phyloP scores from a whole-genome alignment of 2,797 vertebrate species.

The Coregonus ussuriensis region DNA sequence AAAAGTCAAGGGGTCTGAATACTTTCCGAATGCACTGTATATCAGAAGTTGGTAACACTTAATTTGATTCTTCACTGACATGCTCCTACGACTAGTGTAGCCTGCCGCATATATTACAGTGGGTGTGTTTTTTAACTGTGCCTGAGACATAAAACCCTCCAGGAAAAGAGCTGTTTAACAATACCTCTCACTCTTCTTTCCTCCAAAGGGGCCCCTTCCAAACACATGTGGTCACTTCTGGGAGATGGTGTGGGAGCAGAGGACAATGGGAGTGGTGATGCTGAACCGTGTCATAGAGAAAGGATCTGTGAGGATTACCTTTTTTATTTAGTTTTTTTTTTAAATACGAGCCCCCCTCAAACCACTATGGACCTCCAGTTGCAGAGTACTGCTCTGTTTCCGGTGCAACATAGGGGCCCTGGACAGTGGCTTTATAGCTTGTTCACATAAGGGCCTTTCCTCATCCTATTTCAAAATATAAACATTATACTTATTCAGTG shows the following conservation, averaged over 20 bases:
- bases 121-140: background rate
- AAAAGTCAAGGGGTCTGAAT: too few relatives aligned
- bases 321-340: too few relatives aligned
- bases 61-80: background rate
- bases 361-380: too few relatives aligned
- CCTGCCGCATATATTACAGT: background rate
- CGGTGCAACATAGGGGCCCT: too few relatives aligned
- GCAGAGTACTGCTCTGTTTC: too few relatives aligned
- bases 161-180: background rate
- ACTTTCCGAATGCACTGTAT: background rate
- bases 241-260: conserved; percentile 99
- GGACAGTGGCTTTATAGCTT: too few relatives aligned
- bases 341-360: too few relatives aligned
- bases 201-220: conserved; percentile 90
- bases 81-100: background rate
- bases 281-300: conserved; percentile 98
- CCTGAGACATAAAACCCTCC: too few relatives aligned
- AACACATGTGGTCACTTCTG: conserved; percentile 98
- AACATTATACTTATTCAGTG: background rate
- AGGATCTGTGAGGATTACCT: conserved; percentile 86
- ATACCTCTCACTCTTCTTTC: background rate
- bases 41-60: background rate
- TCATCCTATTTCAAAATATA: background rate
- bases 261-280: conserved; percentile 93
- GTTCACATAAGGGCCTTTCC: background rate